phyloP scores from a whole-genome alignment of 2,797 vertebrate species.

The Parotocinclus haroldoi region DNA sequence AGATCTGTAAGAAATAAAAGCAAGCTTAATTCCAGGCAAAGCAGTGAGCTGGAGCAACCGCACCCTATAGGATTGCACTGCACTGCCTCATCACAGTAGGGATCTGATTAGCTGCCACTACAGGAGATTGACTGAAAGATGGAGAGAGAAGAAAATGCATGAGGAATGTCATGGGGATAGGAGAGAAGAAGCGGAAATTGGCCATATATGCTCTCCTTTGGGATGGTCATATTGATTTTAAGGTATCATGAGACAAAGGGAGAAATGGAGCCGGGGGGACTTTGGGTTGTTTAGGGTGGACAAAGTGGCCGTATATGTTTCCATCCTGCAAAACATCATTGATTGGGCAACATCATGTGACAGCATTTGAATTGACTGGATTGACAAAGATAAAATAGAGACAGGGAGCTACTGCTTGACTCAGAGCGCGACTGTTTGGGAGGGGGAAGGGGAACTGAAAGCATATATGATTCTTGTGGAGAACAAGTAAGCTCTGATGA shows the following conservation, averaged over 20 bases:
- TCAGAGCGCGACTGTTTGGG: slow-evolving; percentile 8
- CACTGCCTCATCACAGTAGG: slow-evolving; percentile 37
- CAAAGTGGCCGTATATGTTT: slow-evolving; percentile 25
- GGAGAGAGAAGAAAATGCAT: slow-evolving; percentile 32
- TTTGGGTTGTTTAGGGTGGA: neutral
- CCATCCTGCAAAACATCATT: slow-evolving; percentile 22
- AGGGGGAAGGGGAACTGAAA: slow-evolving; percentile 18
- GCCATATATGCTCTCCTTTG: slow-evolving; percentile 42
- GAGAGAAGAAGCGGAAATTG: slow-evolving; percentile 42
- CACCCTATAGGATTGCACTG: slow-evolving; percentile 47
- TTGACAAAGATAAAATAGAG: slow-evolving; percentile 17
- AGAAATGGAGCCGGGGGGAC: slow-evolving; percentile 41
- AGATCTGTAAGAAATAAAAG: slow-evolving; percentile 24
- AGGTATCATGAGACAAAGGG: slow-evolving; percentile 42
- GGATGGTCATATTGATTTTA: slow-evolving; percentile 47
- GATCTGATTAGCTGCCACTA: slow-evolving; percentile 53
- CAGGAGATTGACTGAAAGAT: slow-evolving; percentile 39
- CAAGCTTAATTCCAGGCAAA: slow-evolving; percentile 19
- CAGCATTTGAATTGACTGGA: slow-evolving; percentile 14
- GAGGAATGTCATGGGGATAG: slow-evolving; percentile 22
- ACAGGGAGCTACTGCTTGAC: slow-evolving; percentile 9
- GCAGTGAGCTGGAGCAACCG: slow-evolving; percentile 26
- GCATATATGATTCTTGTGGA: slow-evolving; percentile 35
- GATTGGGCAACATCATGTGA: slow-evolving; percentile 25
- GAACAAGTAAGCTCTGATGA: slow-evolving; percentile 47